Base-by-base conservation (phyloP, 2,113 vertebrate species). In the Circaetus gallicus region DNA sequence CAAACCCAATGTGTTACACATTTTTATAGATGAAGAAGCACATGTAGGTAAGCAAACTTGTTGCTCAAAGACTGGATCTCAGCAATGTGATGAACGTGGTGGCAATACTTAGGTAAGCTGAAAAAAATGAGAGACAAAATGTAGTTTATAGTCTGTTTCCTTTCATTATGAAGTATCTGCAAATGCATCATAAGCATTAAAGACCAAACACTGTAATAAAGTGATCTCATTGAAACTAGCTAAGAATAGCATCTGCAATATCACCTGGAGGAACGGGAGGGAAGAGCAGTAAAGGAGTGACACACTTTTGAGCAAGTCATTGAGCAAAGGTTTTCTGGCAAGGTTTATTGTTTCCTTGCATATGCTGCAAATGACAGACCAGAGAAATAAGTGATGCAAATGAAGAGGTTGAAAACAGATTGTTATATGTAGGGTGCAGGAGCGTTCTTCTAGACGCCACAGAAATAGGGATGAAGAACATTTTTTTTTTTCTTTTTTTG, bases 1-100 rank as follows among this genome's bases (percentile, higher is more conserved):
- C 11, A 45, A 36, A 26, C 5, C 4, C 40, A 8, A 7, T 10
- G 8, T 13, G 9, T 50, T 69, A 42, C 10, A 15, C 0, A 0
- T 36, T 61, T 52, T 49, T 47, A 16, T 20, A 65, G 34, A 20
- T 13, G 13, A 93, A 52, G 72, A 36, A 72, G 50, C 12, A 29
- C 6, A 9, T 0, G 1, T 34, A 58, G 24, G 66, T 65, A 76
- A 66, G 38, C 11, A 49, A 56, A 50, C 9, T 56, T 69, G 10
- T 32, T 72, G 7, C 56, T 89, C 31, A 20, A 49, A 81, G 56
- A 17, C 56, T 52, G 11, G 6, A 31, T 55, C 20, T 65, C 26
- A 65, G 11, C 42, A 69, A 17, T 26, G 9, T 73, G 52, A 56
- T n/a, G 36, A 43, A 34, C 38, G 43, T 31, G 25, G 10, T 76